phyloP scores from a whole-genome alignment of 2,113 vertebrate genomes.

The Pungitius pungitius region DNA sequence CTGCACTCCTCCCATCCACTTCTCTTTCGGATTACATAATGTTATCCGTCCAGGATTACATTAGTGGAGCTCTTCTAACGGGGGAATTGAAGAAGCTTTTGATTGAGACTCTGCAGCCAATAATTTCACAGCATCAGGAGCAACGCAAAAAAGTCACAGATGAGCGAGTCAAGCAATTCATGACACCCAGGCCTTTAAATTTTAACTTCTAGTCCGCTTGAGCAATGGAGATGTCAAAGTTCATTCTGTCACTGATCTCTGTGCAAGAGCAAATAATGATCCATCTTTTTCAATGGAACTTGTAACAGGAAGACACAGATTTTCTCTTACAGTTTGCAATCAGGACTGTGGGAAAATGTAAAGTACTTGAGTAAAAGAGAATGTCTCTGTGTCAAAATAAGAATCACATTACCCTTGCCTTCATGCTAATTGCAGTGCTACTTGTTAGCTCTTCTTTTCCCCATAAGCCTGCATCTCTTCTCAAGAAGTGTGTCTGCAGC shows the following conservation, averaged over 20 bases:
- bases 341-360: slow-evolving; percentile 11
- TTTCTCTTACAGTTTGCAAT: slow-evolving; percentile 23
- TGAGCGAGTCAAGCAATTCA: slow-evolving; percentile 88
- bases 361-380: slow-evolving; percentile 2
- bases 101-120: slow-evolving; percentile 92
- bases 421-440: slow-evolving; percentile 22
- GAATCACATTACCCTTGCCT: slow-evolving; percentile 18
- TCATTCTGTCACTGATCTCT: slow-evolving; percentile 3
- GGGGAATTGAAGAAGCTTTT: slow-evolving; percentile 95
- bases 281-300: slow-evolving; percentile 17
- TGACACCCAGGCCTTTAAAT: slow-evolving; percentile 90
- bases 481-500: slow-evolving; percentile 11
- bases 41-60: slow-evolving; percentile 85
- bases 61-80: slow-evolving; percentile 90
- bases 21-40: too few species aligned
- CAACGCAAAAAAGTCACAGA: slow-evolving; percentile 89
- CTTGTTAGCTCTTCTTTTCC: slow-evolving; percentile 11
- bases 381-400: slow-evolving; percentile 33
- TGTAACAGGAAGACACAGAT: not conserved
- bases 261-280: slow-evolving; percentile 12
- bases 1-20: not conserved
- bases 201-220: slow-evolving; percentile 81
- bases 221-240: not conserved
- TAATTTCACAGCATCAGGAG: slow-evolving; percentile 91
- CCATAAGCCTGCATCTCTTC: slow-evolving; percentile 17